Base-by-base conservation (phyloP, 2,888 invertebrate genomes). In the Liopterus haemorrhoidalis region DNA sequence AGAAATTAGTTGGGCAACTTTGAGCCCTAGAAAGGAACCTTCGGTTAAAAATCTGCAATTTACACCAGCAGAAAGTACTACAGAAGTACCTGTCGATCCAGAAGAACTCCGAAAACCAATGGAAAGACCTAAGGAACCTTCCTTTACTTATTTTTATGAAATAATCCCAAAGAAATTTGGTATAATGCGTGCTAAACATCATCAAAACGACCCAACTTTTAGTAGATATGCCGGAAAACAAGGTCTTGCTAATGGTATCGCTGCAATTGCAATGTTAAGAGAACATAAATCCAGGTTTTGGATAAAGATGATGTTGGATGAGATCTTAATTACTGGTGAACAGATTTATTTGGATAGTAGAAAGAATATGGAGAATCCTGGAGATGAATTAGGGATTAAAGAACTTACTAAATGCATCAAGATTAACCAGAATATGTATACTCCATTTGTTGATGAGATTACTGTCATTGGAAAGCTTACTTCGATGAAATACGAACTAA, bases 261-360 rank as follows among this genome's bases (percentile, higher is more conserved):
- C 68, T 0, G 66, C 68, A 0, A 38, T 69, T 2, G 57, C 64
- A 1, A 68, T 68, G 64, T 52, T 69, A 2, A 55, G 66, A n/a
- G 45, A 62, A 2, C 48, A 57, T 36, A 66, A 64, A 48, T 58
- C 69, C 2, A 62, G 58, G 48, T 46, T 58, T 5, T 71, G 71
- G 71, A 62, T 67, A 2, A 58, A 59, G 2, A 59, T 59, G 15
- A 61, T 63, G 5, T 46, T 70, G 2, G 63, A 63, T 30, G 65
- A 65, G 14, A 60, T 70, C 15, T 52, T 70, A 4, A 55, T 59
- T 38, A 52, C 64, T 3, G 70, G 70, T 0, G 65, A 66, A 21
- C 47, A 55, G 1, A 58, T 69, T 11, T 67, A 63, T 51, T 53
- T 59, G 6, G 59, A 64, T 38, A 60, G 62, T 1, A 57, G 61